Evolutionary conservation across 2,113 vertebrate species (phyloP), one percentile per base, ranked within the genome.

Genomic region (Pelmatolapia mariae): DNA sequence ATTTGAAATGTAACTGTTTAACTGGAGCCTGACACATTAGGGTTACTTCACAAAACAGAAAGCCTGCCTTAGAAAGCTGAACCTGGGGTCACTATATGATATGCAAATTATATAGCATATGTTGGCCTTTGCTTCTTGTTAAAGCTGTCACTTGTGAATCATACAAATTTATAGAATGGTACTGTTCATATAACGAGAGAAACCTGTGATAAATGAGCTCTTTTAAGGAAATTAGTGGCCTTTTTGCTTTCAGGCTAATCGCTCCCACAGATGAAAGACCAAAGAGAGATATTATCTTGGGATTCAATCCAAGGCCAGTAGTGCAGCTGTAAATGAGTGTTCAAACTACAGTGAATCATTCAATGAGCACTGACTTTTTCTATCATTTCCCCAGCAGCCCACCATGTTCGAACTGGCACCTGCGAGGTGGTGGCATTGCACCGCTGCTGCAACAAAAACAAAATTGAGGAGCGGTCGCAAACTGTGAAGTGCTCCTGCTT

Each of bases 401-500:
- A 98, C 89, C 97, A 98, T 92, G 98, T 99, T 95, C 97, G 96
- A 91, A 98, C 98, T 6, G 99, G 99, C 87, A 99, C 98, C 86
- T 99, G 99, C 33, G 99, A 99, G 95, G 98, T 99, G 93, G 98
- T 99, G 96, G 98, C 98, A 1, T 92, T 99, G 89, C 99, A 99
- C 93, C 97, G 98, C 95, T 99, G 99, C 97, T 99, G 99, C 96
- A 99, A 99, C 95, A 99, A 98, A 97, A 99, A 99, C 96, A 99
- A 98, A 95, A 99, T 99, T 93, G 99, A 99, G 96, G 98, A 99
- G 89, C 96, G 98, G 29, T 99, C 99, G 29, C 99, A 99, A 95
- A 99, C 98, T 0, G 98, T 99, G 90, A 99, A 99, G 96, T 99
- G 99, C 88, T 99, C 99, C 96, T 99, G 99, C 94, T 99, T 99